Conservation (phyloP, 2,797 vertebrate species). For the Diceros bicornis region DNA sequence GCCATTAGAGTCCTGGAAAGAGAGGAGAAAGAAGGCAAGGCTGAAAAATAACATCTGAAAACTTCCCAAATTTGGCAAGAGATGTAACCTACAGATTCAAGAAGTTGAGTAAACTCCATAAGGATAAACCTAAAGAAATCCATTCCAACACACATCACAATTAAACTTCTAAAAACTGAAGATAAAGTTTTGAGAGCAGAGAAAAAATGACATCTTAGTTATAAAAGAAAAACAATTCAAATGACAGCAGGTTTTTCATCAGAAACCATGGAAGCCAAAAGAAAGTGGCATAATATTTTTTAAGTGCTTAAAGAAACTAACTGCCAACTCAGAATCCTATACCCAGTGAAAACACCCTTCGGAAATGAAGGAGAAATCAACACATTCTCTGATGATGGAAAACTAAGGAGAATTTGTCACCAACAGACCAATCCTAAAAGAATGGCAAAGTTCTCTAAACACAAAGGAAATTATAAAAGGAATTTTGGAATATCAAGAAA, state of each 20-base stretch:
- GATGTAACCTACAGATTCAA: neutral
- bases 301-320: neutral
- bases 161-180: neutral
- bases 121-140: neutral
- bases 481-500: neutral
- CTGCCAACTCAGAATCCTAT: neutral
- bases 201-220: neutral
- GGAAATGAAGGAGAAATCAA: neutral
- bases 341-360: neutral
- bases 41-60: neutral
- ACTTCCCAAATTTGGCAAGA: conserved; percentile 8
- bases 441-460: neutral
- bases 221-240: neutral
- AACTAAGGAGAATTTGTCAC: neutral
- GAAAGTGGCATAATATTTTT: neutral
- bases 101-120: neutral
- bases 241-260: neutral
- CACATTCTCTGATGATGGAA: neutral
- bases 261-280: neutral
- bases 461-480: neutral
- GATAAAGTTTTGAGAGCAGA: neutral
- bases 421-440: neutral
- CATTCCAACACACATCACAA: neutral
- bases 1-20: neutral
- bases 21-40: neutral